These are phyloP conservation scores for Acronicta psi DNA, from an alignment of 2,888 invertebrate genomes.

Conservation along the genomic window DNA sequence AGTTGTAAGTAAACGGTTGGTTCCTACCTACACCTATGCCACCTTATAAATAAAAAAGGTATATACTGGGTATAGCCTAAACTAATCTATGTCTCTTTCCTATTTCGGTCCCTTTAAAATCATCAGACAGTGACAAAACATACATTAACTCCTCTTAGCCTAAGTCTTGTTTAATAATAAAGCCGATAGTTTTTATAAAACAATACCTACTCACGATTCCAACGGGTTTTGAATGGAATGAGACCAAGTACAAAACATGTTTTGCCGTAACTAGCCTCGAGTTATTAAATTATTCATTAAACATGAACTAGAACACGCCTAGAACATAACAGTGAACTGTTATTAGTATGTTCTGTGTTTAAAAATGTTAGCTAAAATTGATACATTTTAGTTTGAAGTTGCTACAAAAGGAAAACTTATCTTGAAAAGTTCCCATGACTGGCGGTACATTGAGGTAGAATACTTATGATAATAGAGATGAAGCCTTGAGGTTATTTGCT, in stretches of 20 bases:
- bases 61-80: too few relatives aligned
- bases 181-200: too few relatives aligned
- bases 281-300: slow-evolving; percentile 11
- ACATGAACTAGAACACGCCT: slow-evolving; percentile 6
- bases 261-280: neutral
- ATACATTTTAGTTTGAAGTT: slow-evolving; percentile 20
- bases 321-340: neutral
- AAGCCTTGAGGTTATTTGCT: neutral
- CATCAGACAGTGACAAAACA: too few relatives aligned
- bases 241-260: slow-evolving; percentile 27
- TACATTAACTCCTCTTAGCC: too few relatives aligned
- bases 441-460: neutral
- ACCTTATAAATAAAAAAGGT: too few relatives aligned
- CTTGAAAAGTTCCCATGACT: slow-evolving; percentile 36
- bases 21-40: too few relatives aligned
- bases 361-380: slow-evolving; percentile 24
- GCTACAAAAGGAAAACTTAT: slow-evolving; percentile 30
- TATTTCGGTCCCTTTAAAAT: too few relatives aligned
- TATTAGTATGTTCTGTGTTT: neutral
- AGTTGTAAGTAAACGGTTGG: too few relatives aligned
- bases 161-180: too few relatives aligned
- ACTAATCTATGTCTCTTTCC: too few relatives aligned
- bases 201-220: slow-evolving; percentile 3
- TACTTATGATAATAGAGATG: neutral
- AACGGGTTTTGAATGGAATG: slow-evolving; percentile 9